Evolutionary conservation across 2,113 vertebrate species (phyloP), one percentile per base, ranked within the genome.

Genomic region (Hippopotamus amphibius): DNA sequence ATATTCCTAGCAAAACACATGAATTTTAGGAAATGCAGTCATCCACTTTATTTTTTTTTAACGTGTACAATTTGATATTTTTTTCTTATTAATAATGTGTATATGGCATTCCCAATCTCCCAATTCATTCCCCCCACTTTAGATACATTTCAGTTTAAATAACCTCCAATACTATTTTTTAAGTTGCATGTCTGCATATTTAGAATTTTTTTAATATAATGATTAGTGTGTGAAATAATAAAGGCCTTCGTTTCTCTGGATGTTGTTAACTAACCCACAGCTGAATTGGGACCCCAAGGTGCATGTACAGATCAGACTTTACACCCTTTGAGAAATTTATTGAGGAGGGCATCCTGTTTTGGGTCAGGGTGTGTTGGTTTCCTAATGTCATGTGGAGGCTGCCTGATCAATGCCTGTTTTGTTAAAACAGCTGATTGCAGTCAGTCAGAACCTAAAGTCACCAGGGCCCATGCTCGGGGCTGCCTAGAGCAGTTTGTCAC

Each of bases 391-490:
- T 26, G 6, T 33, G 19, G 21, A 28, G 24, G 68, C n/a, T 15
- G 6, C n/a, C 22, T 37, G 37, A 37, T 37, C 3, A 4, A 2
- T 6, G 21, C 33, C n/a, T 53, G 65, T 83, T n/a, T 26, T 57
- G 22, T 59, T 26, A 19, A 16, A 79, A 46, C 19, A 59, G 37
- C 30, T 3, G 0, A 1, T 17, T 10, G 2, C 63, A 14, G 22
- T 24, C 24, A 3, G 30, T 59, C 11, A 13, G 50, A 71, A 21
- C 24, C 15, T 43, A 30, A 30, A 41, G 68, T 24, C 7, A 2
- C 14, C 50, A 1, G 11, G n/a, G 30, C 28, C 72, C 14, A 0
- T 0, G 30, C 79, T 53, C 4, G 1, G 1, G 43, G 71, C 55
- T 22, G 5, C 26, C 22, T 0, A 28, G 55, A 26, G 53, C 26